These are phyloP conservation scores for Marmota monax DNA, from an alignment of 2,113 vertebrate genomes.

Conservation along the genomic window DNA sequence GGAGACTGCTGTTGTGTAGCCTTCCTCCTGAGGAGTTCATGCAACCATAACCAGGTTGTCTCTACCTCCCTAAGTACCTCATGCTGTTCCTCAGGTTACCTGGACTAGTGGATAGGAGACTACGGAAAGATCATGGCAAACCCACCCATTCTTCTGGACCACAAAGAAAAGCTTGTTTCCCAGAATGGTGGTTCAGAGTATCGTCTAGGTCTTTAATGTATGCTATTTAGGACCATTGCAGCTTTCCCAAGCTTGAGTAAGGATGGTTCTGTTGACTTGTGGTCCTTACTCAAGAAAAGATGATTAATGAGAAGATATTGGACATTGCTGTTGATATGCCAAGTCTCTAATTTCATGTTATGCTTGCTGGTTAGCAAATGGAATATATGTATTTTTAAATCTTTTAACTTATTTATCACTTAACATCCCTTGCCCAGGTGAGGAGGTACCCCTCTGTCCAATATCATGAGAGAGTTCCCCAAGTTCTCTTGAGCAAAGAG, in stretches of 20 bases:
- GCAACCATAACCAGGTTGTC: background rate
- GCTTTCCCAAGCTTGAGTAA: background rate
- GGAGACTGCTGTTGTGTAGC: too few species aligned
- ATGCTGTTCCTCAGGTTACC: background rate
- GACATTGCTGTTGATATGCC: background rate
- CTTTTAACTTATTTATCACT: background rate
- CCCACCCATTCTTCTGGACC: background rate
- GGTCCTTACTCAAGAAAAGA: background rate
- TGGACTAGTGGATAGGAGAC: background rate
- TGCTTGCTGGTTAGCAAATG: background rate
- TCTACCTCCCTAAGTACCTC: background rate
- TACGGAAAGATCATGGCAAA: background rate
- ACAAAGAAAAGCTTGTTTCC: background rate
- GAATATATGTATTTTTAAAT: background rate
- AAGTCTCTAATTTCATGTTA: background rate
- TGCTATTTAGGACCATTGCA: background rate
- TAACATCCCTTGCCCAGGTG: background rate
- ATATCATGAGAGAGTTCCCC: background rate
- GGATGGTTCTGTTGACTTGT: slow-evolving; percentile 6
- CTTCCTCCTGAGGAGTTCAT: background rate
- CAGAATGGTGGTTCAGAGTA: background rate
- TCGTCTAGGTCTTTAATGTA: background rate
- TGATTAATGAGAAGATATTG: background rate
- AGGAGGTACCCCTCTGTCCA: background rate
- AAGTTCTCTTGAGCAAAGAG: background rate